Evolutionary conservation across 1,140 invertebrate species (phyloP).

Genomic region (Pachyrhynchus sulphureomaculatus): DNA sequence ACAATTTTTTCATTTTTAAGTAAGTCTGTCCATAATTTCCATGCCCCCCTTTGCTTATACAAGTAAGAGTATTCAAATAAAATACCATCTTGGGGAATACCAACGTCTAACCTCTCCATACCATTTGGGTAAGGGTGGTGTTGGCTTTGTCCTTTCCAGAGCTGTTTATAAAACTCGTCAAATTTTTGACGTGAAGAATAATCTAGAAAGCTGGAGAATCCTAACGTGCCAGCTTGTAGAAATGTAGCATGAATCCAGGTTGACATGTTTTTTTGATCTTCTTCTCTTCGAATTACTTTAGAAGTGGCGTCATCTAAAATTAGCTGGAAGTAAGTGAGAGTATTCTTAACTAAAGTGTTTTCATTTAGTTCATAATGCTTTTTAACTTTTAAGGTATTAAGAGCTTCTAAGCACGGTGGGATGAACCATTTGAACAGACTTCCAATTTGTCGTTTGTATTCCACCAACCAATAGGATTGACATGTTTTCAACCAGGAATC

Average conservation of each 20-base stretch:
- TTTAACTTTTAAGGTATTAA: constrained; percentile 60
- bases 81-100: constrained; percentile 70
- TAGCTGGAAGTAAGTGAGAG: constrained; percentile 74
- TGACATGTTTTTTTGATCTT: constrained; percentile 64
- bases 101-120: constrained; percentile 69
- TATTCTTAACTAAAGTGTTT: constrained; percentile 70
- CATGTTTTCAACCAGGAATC: constrained; percentile 72
- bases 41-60: constrained; percentile 63
- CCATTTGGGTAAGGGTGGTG: constrained; percentile 63
- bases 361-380: constrained; percentile 70
- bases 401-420: constrained; percentile 65
- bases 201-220: constrained; percentile 74
- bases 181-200: constrained; percentile 69
- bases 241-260: constrained; percentile 77
- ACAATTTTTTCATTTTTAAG: constrained; percentile 60
- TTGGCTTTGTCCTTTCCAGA: constrained; percentile 60
- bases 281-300: constrained; percentile 55
- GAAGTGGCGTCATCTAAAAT: constrained; percentile 70
- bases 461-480: constrained; percentile 63
- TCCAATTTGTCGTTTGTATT: constrained; percentile 61
- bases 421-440: constrained; percentile 76
- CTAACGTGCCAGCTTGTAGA: constrained; percentile 76
- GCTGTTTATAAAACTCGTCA: constrained; percentile 65
- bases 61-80: constrained; percentile 80
- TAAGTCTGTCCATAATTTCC: constrained; percentile 73